A percentile compares a stretch with the other conserved stretches of the same genome.
Conservation (phyloP, 92 coral and sea anemone genomes). For the Palythoa caribaeorum region DNA sequence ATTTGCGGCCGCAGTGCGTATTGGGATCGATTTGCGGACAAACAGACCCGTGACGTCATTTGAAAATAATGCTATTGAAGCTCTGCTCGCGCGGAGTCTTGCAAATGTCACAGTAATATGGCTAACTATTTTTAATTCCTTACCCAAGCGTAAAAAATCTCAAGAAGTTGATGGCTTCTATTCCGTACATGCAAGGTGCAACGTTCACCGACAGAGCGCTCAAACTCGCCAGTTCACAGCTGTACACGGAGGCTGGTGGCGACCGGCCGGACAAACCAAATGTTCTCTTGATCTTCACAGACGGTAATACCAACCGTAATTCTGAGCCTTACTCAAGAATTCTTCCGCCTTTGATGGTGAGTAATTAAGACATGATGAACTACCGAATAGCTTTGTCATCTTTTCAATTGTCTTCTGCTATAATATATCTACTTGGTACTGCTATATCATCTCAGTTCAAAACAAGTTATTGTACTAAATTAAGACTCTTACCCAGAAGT, state of each 20-base stretch:
- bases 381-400: neutral
- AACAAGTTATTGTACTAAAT: too few species aligned
- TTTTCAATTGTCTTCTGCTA: neutral
- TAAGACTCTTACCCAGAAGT: too few species aligned
- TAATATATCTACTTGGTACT: too few species aligned
- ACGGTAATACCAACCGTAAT: conserved; percentile 7
- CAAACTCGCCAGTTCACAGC: conserved; percentile 13
- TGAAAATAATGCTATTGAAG: too few species aligned
- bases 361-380: neutral
- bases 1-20: too few species aligned
- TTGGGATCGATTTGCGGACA: too few species aligned
- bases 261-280: conserved; percentile 25
- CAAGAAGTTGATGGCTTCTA: neutral
- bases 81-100: neutral
- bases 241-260: conserved; percentile 16
- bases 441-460: too few species aligned
- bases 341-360: conserved; percentile 26
- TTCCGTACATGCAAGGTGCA: conserved; percentile 5
- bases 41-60: too few species aligned
- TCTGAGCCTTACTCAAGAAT: conserved; percentile 4
- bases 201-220: conserved; percentile 28
- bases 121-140: neutral
- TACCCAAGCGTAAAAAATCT: neutral
- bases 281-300: conserved; percentile 29
- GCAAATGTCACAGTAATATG: too few species aligned